A percentile compares a stretch with the other conserved stretches of the same genome.
Evolutionary conservation across 2,888 invertebrate genomes (phyloP).

Genomic region (Hypselothyrea guttata): DNA sequence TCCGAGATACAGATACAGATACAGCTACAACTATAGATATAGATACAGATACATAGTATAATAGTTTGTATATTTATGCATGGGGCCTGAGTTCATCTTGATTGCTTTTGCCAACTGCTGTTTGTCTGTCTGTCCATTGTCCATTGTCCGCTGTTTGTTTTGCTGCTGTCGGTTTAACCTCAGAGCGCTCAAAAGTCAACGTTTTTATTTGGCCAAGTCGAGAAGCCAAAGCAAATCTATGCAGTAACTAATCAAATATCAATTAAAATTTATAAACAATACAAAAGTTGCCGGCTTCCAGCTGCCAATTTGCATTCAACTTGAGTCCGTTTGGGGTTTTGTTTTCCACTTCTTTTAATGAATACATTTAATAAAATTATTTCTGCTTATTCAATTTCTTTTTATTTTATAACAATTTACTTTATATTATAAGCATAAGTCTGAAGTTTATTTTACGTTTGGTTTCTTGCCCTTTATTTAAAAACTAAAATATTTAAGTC

Average conservation of each 20-base stretch:
- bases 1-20: conserved; percentile 26
- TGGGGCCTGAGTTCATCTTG: conserved; percentile 58
- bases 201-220: conserved; percentile 13
- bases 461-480: too few species aligned
- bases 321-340: too few species aligned
- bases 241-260: conserved; percentile 25
- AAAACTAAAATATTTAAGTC: too few species aligned
- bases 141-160: conserved; percentile 30
- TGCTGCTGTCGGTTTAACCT: conserved; percentile 43
- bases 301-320: neutral
- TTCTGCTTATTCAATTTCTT: too few species aligned
- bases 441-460: too few species aligned
- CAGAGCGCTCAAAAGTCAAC: conserved; percentile 27
- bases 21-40: conserved; percentile 14
- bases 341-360: too few species aligned
- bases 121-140: conserved; percentile 17
- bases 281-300: neutral
- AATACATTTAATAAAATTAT: too few species aligned
- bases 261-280: neutral
- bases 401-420: too few species aligned
- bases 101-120: conserved; percentile 61
- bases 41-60: conserved; percentile 13
- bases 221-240: conserved; percentile 9
- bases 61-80: neutral
- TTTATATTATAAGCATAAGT: too few species aligned